Evolutionary conservation across 2,888 invertebrate genomes (phyloP), one percentile per base, ranked within the genome.

Genomic region (Drosophila tanythrix): DNA sequence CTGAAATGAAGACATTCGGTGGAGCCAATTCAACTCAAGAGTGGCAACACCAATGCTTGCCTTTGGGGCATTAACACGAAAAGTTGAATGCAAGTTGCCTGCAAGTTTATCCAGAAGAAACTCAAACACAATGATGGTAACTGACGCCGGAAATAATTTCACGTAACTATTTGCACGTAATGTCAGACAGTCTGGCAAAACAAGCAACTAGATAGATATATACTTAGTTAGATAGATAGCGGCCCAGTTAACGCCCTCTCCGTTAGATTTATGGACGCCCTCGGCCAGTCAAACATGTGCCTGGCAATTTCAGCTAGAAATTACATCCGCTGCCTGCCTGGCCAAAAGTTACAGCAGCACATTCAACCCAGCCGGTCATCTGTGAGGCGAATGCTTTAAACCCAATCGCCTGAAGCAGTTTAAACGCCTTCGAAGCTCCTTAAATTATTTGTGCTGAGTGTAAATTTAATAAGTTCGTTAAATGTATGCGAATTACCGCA

Each of bases 101-200:
- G 79, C 73, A 48, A 81, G 74, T 74, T 82, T 73, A 72, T 70
- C 60, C 56, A 61, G 51, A 55, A 70, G 79, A 70, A 76, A 64
- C 70, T 76, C 79, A 68, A 76, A 84, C 74, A 71, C 62, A 76
- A 75, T 77, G 77, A 85, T 85, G 76, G 85, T 79, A 77, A 82
- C 79, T 74, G 85, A 79, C 66, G 70, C 83, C 85, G 85, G 85
- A 85, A 88, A 88, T 88, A 88, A 88, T 85, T 85, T 85, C 73
- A 81, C 85, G 85, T 83, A 81, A 76, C 85, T 85, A 85, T 88
- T 88, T 85, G 85, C 85, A 85, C 85, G 88, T 85, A 84, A 66
- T 66, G 67, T 69, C 69, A 55, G 67, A 61, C 61, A 27, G 71
- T 36, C 46, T 33, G 10, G 68, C 18, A 63, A 53, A 61, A 48